Evolutionary conservation across 2,797 vertebrate species (phyloP).

Genomic region (Geotria australis): DNA sequence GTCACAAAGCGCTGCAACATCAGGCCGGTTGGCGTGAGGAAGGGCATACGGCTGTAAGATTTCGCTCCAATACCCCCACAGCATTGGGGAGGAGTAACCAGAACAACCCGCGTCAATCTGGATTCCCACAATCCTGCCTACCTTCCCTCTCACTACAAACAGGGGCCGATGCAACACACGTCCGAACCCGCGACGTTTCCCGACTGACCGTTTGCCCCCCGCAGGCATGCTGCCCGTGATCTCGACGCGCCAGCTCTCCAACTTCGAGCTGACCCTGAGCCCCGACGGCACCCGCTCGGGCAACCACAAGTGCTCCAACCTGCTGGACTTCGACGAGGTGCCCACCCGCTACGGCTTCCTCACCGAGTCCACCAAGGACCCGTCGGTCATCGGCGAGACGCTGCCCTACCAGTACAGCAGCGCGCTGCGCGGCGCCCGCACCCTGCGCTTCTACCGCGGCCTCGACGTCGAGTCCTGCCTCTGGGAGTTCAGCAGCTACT

Average conservation of each 20-base stretch:
- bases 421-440: constrained; percentile 20
- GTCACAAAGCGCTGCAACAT: too few relatives aligned
- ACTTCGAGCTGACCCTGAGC: constrained; percentile 40
- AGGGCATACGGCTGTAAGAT: too few relatives aligned
- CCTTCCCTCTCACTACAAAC: too few relatives aligned
- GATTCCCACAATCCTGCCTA: too few relatives aligned
- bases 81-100: too few relatives aligned
- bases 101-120: too few relatives aligned
- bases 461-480: constrained; percentile 41
- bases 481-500: constrained; percentile 44
- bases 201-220: not conserved
- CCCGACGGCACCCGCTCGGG: constrained; percentile 31
- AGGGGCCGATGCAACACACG: too few relatives aligned
- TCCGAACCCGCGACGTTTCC: too few relatives aligned
- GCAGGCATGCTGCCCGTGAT: constrained; percentile 41
- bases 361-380: constrained; percentile 29
- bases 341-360: constrained; percentile 37
- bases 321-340: constrained; percentile 43
- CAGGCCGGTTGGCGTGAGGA: too few relatives aligned
- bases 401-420: constrained; percentile 30
- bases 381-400: constrained; percentile 32
- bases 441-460: constrained; percentile 37
- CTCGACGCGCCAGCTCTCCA: constrained; percentile 30
- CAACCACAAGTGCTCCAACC: constrained; percentile 44
- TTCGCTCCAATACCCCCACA: too few relatives aligned